Evolutionary conservation across 2,888 invertebrate genomes (phyloP).

Genomic region (Latheticus oryzae): DNA sequence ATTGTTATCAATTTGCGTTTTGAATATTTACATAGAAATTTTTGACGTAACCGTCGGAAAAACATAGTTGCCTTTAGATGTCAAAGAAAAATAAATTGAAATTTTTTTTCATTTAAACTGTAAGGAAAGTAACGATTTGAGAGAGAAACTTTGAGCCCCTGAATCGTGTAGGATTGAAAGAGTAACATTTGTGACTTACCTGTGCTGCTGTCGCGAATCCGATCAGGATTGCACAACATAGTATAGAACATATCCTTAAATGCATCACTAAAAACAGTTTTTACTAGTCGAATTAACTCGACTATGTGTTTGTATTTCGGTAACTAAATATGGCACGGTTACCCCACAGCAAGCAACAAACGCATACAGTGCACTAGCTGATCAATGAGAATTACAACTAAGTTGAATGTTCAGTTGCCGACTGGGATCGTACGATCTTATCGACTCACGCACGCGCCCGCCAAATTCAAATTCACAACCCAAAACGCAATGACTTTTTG

Average conservation of each 20-base stretch:
- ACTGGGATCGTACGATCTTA: conserved; percentile 18
- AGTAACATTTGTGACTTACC: conserved; percentile 70
- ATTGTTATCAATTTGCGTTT: conserved; percentile 18
- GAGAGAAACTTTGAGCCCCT: conserved; percentile 27
- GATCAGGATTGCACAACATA: conserved; percentile 78
- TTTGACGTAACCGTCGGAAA: conserved; percentile 10
- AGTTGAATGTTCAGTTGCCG: conserved; percentile 13
- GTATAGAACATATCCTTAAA: conserved; percentile 81
- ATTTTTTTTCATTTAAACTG: background rate
- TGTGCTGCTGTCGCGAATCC: conserved; percentile 81
- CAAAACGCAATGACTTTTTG: conserved; percentile 2
- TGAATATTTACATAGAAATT: conserved; percentile 24
- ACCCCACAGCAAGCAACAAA: conserved; percentile 60
- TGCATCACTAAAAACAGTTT: conserved; percentile 74
- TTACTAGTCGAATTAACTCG: conserved; percentile 58
- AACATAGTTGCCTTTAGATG: background rate
- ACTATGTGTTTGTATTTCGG: conserved; percentile 58
- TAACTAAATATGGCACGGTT: conserved; percentile 63
- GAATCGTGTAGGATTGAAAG: conserved; percentile 9
- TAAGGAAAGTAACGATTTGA: background rate
- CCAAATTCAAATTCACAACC: conserved; percentile 33
- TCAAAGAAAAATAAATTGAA: conserved; percentile 17
- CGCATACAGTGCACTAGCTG: conserved; percentile 61
- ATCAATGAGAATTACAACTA: conserved; percentile 55
- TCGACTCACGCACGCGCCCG: conserved; percentile 20